Base-by-base conservation (phyloP, 2,888 invertebrate genomes). In the Coenonympha arcania region DNA sequence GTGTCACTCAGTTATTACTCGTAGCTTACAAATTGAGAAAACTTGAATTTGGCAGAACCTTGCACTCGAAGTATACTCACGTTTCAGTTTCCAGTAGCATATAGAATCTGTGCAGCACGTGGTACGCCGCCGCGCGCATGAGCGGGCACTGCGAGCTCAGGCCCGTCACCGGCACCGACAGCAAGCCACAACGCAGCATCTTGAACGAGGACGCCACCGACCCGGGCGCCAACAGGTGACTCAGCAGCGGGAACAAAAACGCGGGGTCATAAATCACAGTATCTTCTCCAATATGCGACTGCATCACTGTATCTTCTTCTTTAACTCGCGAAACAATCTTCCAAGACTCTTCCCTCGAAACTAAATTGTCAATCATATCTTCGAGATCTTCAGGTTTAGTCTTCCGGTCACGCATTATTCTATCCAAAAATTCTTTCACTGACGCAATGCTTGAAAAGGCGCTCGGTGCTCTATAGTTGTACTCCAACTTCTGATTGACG, bases 171-270 rank as follows among this genome's bases (percentile, higher is more conserved):
- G 90, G 88, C 19, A 95, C 72, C 2, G 92, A 90, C 45, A 96
- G 80, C 34, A 92, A 88, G 1, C 94, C 93, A 52, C 87, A 89
- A 54, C 92, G 88, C 13, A 91, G 87, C 55, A 95, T 88, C 73
- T 89, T 89, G 62, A 91, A 90, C 50, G 92, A 91, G 13, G 92
- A 90, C 1, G 94, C 90, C 42, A 90, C 88, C 33, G 92, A 90
- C 58, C 93, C 93, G 3, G 94, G 92, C 0, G 92, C 90, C 55
- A 95, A 81, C 36, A 95, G 76, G 65, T 91, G 90, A 55, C 90
- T 90, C 69, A 96, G 88, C 6, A 95, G 71, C 0, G 95, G 93
- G 46, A 96, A 84, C 58, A 95, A 81, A 71, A 95, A 96, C 19
- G 91, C 87, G 1, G 96, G 92, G 79, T 96, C 96, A 63, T 96